Evolutionary conservation across 2,113 vertebrate species (phyloP), one percentile per base, ranked within the genome.

Genomic region (Ctenodactylus gundi): DNA sequence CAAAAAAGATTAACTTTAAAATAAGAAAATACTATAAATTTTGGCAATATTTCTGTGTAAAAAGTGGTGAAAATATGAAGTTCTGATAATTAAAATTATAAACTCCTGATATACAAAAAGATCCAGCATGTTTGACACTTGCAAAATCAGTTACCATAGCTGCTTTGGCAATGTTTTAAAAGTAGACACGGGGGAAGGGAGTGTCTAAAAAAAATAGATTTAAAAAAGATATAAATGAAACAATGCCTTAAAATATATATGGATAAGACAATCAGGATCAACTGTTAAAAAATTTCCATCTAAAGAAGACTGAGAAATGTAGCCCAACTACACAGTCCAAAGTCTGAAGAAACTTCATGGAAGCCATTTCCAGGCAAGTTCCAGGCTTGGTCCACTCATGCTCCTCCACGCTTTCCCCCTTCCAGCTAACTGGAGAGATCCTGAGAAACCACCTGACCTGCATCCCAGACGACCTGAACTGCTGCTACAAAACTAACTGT

Each of bases 31-130:
- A 90, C 34, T 90, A 49, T 13, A 73, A 76, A 58, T 55, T 88
- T 31, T 70, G 12, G 44, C 57, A 94, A 60, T 67, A 20, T 93
- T 92, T 82, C 46, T 83, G 51, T 36, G 75, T 25, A 83, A 95
- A 94, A 92, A 90, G 1, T 53, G 3, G 31, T 70, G 25, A 81
- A 75, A 93, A 81, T 57, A 20, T 15, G 21, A 81, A 14, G 31
- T 81, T 92, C 31, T 86, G 14, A 95, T 20, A 84, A 51, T 84
- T 57, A 82, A 88, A 90, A 55, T 4, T 14, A 62, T 58, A 65
- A 68, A 7, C 65, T 83, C 49, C 44, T 73, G 11, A 44, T 64
- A 77, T 25, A 23, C 44, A 65, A 83, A 95, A 65, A 92, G 46
- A 95, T 60, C 21, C 73, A 77, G 64, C 78, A 58, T 57, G 29